phyloP scores from a whole-genome alignment of 37 sponge, comb jelly and placozoan genomes.

The Cliona cf. orientalis region DNA sequence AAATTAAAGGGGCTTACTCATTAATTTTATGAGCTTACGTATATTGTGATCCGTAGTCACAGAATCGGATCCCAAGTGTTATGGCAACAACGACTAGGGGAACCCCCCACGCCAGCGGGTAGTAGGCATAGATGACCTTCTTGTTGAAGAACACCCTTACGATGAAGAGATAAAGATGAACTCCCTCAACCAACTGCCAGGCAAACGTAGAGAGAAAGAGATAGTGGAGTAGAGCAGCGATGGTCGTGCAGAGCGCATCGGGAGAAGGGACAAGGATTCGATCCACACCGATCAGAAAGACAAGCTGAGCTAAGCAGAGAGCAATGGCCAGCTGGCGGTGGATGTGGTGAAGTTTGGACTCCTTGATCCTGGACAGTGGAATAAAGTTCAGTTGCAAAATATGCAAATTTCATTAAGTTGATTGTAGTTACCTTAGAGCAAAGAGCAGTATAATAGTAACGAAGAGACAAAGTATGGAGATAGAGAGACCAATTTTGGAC shows the following conservation, averaged over 20 bases:
- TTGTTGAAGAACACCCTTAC: conserved; percentile 63
- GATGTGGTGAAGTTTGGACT: conserved; percentile 41
- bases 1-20: not conserved
- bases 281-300: conserved; percentile 84
- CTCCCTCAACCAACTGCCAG: conserved; percentile 80
- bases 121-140: conserved; percentile 53
- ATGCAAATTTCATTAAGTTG: not conserved
- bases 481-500: conserved; percentile 63
- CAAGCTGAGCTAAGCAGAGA: conserved; percentile 63
- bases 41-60: conserved; percentile 73
- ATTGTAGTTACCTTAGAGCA: conserved; percentile 50
- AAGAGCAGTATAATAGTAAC: conserved; percentile 58
- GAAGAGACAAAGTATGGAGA: conserved; percentile 70
- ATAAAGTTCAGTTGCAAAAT: not conserved
- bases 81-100: conserved; percentile 69
- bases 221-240: conserved; percentile 76
- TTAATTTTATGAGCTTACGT: conserved; percentile 36
- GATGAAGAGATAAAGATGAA: conserved; percentile 69
- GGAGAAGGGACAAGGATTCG: conserved; percentile 63
- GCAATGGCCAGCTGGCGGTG: conserved; percentile 79
- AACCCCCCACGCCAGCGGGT: conserved; percentile 55
- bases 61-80: conserved; percentile 68
- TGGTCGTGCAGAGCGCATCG: conserved; percentile 53
- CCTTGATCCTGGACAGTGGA: conserved; percentile 7
- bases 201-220: conserved; percentile 72